These are phyloP conservation scores for Trachelus stipa DNA, from an alignment of 2,888 invertebrate genomes.

Conservation along the genomic window DNA sequence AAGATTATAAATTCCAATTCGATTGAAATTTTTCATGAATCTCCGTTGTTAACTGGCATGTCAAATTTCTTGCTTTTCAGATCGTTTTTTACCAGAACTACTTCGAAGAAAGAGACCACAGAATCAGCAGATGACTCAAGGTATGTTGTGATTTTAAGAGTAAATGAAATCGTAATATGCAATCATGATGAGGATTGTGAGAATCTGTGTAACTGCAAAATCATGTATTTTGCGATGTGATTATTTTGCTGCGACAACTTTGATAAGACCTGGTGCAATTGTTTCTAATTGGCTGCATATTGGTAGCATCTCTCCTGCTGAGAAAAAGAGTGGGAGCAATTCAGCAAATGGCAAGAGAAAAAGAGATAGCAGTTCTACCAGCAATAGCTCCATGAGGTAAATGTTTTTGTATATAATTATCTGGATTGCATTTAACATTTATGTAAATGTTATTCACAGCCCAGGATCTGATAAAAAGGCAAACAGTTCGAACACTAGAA, in stretches of 20 bases:
- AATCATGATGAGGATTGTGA: slow-evolving; percentile 36
- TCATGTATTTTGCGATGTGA: slow-evolving; percentile 17
- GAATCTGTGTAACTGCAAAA: slow-evolving; percentile 19
- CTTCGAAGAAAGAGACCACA: slow-evolving; percentile 39
- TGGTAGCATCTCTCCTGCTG: slow-evolving; percentile 31
- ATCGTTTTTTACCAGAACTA: slow-evolving; percentile 64
- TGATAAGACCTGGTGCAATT: slow-evolving; percentile 23
- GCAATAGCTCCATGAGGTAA: slow-evolving; percentile 37
- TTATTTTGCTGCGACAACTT: slow-evolving; percentile 13
- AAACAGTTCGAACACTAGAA: neutral
- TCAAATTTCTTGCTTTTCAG: slow-evolving; percentile 45
- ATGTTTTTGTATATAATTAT: slow-evolving; percentile 3
- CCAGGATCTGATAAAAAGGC: slow-evolving; percentile 36
- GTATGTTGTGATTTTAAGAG: slow-evolving; percentile 40
- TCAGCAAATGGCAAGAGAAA: slow-evolving; percentile 44
- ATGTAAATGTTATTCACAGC: slow-evolving; percentile 19
- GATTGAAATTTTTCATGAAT: neutral
- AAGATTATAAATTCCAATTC: neutral
- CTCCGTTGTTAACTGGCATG: neutral
- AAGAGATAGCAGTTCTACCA: slow-evolving; percentile 32
- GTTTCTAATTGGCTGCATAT: slow-evolving; percentile 43
- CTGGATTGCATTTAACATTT: slow-evolving; percentile 6
- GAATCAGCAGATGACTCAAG: slow-evolving; percentile 36
- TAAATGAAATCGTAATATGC: slow-evolving; percentile 6
- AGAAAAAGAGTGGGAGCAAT: slow-evolving; percentile 29